Conservation (phyloP, 2,797 vertebrate species). For the Yasuhikotakia modesta region DNA sequence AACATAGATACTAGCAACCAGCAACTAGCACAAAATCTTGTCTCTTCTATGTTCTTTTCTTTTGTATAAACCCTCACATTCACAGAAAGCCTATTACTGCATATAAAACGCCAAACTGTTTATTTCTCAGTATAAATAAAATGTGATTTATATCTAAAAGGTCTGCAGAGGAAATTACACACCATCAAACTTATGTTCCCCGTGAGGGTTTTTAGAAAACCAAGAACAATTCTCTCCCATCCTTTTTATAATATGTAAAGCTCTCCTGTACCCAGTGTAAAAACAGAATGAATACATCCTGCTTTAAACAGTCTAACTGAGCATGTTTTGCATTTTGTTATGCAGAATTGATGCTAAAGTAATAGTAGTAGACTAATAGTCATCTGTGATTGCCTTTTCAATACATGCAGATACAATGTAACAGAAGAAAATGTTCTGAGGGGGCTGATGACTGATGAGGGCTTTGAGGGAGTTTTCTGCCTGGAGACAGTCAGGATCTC, state of each 20-base stretch:
- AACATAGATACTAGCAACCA: constrained; percentile 42
- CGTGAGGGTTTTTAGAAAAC: constrained; percentile 36
- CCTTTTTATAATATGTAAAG: constrained; percentile 16
- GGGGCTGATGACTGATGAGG: constrained; percentile 15
- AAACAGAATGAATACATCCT: constrained; percentile 22
- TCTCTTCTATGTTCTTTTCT: constrained; percentile 28
- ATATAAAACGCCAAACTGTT: constrained; percentile 11
- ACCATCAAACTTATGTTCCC: constrained; percentile 36
- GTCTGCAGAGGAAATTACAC: constrained; percentile 35
- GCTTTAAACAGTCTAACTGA: not conserved
- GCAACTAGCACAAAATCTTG: constrained; percentile 47
- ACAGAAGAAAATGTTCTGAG: not conserved
- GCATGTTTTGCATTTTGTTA: not conserved
- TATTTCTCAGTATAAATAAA: constrained; percentile 39
- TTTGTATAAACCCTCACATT: constrained; percentile 27
- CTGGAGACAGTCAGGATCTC: constrained; percentile 52
- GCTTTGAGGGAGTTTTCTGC: constrained; percentile 22
- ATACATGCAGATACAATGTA: not conserved
- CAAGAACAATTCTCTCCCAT: constrained; percentile 16
- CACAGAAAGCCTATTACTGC: constrained; percentile 6
- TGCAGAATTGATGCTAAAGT: not conserved
- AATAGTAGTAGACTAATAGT: too few relatives aligned
- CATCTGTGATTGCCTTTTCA: not conserved
- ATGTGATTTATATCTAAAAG: constrained; percentile 46
- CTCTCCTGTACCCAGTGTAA: not conserved